phyloP scores from a whole-genome alignment of 2,113 vertebrate genomes.

The Chloebia gouldiae region DNA sequence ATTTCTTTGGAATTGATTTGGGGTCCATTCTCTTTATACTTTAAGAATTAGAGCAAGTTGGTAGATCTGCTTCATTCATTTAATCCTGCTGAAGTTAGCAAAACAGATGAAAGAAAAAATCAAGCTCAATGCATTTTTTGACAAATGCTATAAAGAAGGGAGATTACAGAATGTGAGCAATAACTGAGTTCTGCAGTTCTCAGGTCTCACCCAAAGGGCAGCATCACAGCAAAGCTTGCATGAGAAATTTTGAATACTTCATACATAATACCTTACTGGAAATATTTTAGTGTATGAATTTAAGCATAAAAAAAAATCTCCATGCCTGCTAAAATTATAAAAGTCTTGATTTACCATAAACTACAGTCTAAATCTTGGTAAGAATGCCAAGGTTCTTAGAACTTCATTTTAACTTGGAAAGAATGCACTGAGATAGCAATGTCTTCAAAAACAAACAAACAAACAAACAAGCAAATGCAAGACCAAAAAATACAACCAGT shows the following conservation, averaged over 20 bases:
- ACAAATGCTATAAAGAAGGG: background rate
- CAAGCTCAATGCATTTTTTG: background rate
- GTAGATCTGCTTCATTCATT: background rate
- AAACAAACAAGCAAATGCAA: background rate
- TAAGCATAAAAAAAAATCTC: background rate
- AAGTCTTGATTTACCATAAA: background rate
- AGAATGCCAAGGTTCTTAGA: background rate
- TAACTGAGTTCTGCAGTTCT: background rate
- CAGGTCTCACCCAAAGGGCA: background rate
- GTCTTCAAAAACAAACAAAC: background rate
- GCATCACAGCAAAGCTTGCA: background rate
- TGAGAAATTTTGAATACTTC: background rate
- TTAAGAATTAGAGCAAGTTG: background rate
- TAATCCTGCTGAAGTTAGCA: background rate
- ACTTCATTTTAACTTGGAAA: slow-evolving; percentile 5
- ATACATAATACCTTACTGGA: background rate
- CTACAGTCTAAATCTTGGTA: background rate
- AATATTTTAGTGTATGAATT: background rate
- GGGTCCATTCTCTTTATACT: background rate
- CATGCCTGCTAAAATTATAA: background rate
- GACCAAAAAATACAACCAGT: background rate
- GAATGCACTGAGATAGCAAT: background rate
- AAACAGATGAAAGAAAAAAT: background rate
- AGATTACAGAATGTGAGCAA: background rate
- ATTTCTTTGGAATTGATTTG: background rate